Percentiles rank a stretch among this genome's conserved stretches.
Conservation (phyloP, 2,113 vertebrate species). For the Gulo gulo region DNA sequence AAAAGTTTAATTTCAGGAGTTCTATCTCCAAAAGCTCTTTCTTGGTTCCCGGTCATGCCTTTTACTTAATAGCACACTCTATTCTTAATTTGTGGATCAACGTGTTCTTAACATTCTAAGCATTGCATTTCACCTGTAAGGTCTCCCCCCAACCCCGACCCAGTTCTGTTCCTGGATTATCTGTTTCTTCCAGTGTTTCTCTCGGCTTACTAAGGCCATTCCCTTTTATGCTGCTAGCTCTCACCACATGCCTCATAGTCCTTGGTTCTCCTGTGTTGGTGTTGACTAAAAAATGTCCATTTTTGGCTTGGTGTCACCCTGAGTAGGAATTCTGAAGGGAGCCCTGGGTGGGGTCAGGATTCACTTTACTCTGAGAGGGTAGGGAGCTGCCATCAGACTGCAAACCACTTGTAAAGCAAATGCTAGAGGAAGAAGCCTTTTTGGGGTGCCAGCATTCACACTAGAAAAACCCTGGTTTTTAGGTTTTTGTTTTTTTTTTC, state of each 20-base stretch:
- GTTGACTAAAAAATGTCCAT: background rate
- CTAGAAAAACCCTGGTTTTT: background rate
- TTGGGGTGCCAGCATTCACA: background rate
- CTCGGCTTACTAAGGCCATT: background rate
- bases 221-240: background rate
- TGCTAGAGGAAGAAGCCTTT: background rate
- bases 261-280: background rate
- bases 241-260: background rate
- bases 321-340: background rate
- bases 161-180: background rate
- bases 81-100: background rate
- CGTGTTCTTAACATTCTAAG: background rate
- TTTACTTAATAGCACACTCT: background rate
- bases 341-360: background rate
- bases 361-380: background rate
- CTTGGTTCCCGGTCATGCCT: background rate
- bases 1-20: background rate
- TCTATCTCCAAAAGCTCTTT: background rate
- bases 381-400: no score
- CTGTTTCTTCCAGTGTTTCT: background rate
- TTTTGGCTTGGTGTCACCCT: background rate
- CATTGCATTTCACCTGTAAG: background rate
- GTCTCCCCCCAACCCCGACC: accelerated
- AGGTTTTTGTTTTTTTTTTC: background rate
- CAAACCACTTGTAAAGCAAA: background rate